A percentile compares a stretch with the other conserved stretches of the same genome.
Conservation (phyloP, 2,113 vertebrate species). For the Orycteropus afer region DNA sequence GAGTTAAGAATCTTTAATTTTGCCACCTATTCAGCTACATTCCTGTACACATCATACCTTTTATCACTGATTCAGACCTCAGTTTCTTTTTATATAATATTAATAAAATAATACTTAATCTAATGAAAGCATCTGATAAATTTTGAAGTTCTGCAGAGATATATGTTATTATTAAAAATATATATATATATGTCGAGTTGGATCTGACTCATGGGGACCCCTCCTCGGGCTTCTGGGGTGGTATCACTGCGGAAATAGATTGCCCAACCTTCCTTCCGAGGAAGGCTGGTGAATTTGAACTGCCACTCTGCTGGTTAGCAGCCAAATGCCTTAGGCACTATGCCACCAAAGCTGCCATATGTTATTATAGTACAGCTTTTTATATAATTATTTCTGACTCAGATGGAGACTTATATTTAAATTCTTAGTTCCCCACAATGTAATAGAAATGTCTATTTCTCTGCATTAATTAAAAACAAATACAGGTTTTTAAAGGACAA, state of each 20-base stretch:
- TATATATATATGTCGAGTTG: too few species aligned
- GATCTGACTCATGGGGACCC: too few species aligned
- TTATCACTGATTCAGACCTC: neutral
- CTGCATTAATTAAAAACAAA: neutral
- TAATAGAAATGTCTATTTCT: constrained; percentile 28
- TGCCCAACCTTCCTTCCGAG: too few species aligned
- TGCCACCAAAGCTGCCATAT: too few species aligned
- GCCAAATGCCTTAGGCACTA: too few species aligned
- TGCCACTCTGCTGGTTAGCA: too few species aligned
- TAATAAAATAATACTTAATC: constrained; percentile 23
- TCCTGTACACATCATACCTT: neutral
- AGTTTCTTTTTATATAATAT: constrained; percentile 36
- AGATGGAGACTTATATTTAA: neutral
- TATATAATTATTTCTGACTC: constrained; percentile 33
- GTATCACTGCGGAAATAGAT: too few species aligned
- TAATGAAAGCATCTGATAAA: neutral
- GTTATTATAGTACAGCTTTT: neutral
- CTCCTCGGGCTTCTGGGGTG: too few species aligned
- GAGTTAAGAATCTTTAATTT: neutral
- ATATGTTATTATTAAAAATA: neutral
- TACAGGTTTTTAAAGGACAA: neutral
- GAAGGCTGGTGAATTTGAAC: too few species aligned
- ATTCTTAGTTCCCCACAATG: neutral
- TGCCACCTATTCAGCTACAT: neutral
- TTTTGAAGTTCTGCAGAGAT: neutral